Conservation (phyloP, 2,797 vertebrate genomes). For the Pelochelys cantorii region DNA sequence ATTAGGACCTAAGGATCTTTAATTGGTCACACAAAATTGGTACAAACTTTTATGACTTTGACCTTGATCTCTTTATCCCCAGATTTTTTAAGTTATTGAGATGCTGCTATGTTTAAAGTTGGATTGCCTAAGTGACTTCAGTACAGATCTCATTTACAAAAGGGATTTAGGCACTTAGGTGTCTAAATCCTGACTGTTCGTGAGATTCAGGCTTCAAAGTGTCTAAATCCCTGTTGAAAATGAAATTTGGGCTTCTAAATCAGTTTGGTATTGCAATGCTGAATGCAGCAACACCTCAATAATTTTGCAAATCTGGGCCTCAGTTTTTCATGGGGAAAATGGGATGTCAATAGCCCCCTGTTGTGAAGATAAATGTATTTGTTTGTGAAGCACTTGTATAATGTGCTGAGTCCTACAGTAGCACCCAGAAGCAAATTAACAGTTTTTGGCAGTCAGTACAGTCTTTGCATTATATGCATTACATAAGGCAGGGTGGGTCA, state of each 20-base stretch:
- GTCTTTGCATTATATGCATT: not conserved
- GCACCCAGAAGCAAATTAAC: not conserved
- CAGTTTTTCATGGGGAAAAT: not conserved
- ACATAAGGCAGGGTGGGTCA: not conserved
- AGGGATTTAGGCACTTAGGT: not conserved
- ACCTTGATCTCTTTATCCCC: not conserved
- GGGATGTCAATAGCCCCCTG: not conserved
- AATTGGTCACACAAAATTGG: not conserved
- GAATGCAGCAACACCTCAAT: not conserved
- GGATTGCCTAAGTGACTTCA: not conserved
- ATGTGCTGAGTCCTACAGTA: not conserved
- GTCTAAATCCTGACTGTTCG: not conserved
- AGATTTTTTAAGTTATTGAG: not conserved
- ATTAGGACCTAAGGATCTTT: not conserved
- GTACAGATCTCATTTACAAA: not conserved
- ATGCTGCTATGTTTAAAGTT: not conserved
- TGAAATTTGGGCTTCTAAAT: not conserved
- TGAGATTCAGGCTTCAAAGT: not conserved
- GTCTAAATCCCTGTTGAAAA: not conserved
- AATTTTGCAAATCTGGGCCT: not conserved
- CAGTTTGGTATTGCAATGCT: not conserved
- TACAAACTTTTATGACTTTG: not conserved
- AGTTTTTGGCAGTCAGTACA: not conserved
- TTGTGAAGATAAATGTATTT: accelerated
- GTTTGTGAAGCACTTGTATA: not conserved